Base-by-base conservation (phyloP, 2,888 invertebrate species). In the Halictus quadricinctus region DNA sequence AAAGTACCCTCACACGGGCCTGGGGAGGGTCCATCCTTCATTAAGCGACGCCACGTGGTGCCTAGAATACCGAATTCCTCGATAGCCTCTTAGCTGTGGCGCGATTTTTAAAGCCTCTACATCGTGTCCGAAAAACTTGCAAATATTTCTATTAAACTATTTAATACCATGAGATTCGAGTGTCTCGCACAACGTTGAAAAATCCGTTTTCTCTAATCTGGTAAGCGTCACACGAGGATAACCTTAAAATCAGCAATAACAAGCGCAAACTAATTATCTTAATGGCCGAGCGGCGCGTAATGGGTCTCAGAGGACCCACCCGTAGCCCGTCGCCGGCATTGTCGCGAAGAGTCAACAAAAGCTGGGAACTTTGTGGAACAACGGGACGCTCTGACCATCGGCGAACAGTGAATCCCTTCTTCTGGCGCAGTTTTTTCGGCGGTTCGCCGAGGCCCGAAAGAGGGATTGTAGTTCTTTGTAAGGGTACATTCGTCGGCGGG, bases 401-500 rank as follows among this genome's bases (percentile, higher is more conserved):
- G 15, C 15, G 60, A 60, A 60, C 60, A 60, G 25, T n/a, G 60
- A n/a, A 29, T 12, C 25, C 60, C 15, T 60, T 13, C 60, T 60
- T 60, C 60, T 60, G 60, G 18, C 7, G 15, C 18, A 66, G 29
- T 66, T 66, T 66, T 66, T 66, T 66, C 15, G 29, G 66, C 18
- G 66, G 36, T 36, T 18, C 66, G 66, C 18, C 36, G 36, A 36
- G 18, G 18, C 66, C 18, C 36, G 18, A 36, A 66, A 66, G 66
- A 66, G 66, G 29, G 66, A 66, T 66, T 66, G 36, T 36, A 7
- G 66, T 66, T 66, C 66, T 66, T 66, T 66, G 66, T 66, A 18
- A 36, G 18, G 66, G 66, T 66, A 18, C 8, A 36, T 36, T 66
- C 66, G 36, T 15, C 18, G 18, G 7, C 66, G 18, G 18, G 36